Conservation (phyloP, 1,140 invertebrate species). For the Microvelia longipes region DNA sequence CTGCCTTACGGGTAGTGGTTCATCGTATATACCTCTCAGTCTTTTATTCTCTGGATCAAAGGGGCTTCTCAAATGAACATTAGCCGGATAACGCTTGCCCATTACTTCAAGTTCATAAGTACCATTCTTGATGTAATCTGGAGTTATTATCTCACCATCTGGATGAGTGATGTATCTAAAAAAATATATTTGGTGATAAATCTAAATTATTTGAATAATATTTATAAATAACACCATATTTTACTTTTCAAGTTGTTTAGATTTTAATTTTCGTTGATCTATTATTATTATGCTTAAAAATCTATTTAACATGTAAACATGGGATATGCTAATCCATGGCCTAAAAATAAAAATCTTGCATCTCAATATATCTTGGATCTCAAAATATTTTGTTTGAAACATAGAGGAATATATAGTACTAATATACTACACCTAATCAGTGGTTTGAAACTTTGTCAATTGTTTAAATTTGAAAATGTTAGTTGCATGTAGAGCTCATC, state of each 20-base stretch:
- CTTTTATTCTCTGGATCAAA: slow-evolving; percentile 59
- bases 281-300: no score
- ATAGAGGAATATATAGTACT: no score
- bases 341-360: no score
- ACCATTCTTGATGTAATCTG: slow-evolving; percentile 50
- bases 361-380: no score
- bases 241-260: slow-evolving; percentile 1
- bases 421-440: no score
- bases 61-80: slow-evolving; percentile 51
- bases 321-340: no score
- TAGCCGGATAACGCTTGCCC: slow-evolving; percentile 51
- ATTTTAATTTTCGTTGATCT: no score
- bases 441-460: no score
- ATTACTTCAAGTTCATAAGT: slow-evolving; percentile 65
- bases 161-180: slow-evolving; percentile 39
- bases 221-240: neutral
- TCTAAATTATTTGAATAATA: neutral
- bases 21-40: slow-evolving; percentile 25
- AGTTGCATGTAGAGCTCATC: no score
- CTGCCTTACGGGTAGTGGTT: slow-evolving; percentile 16
- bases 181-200: neutral
- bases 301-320: no score
- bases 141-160: slow-evolving; percentile 38
- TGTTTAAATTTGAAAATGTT: no score
- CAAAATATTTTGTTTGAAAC: no score